phyloP scores from a whole-genome alignment of 2,888 invertebrate species.

The Conchocele bisecta region DNA sequence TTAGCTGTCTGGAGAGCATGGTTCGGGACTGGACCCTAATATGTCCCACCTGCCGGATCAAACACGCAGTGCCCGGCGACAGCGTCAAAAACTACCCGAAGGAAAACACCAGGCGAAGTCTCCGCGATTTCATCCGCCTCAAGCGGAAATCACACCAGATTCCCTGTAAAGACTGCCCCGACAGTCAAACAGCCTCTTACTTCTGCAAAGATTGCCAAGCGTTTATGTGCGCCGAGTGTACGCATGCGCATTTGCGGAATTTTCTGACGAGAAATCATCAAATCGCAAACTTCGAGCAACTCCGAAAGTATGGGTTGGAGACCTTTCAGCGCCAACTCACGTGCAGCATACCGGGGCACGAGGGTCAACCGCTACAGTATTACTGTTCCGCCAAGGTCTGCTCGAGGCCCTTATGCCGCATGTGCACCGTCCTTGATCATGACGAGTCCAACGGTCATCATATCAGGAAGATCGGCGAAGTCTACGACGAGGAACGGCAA shows the following conservation, averaged over 20 bases:
- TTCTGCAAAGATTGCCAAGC: constrained; percentile 65
- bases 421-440: constrained; percentile 61
- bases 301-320: constrained; percentile 61
- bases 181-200: constrained; percentile 51
- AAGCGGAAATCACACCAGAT: constrained; percentile 61
- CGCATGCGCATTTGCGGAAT: constrained; percentile 64
- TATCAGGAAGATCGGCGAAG: constrained; percentile 52
- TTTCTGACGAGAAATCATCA: constrained; percentile 63
- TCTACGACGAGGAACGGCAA: constrained; percentile 58
- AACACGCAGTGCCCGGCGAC: constrained; percentile 57
- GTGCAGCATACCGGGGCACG: constrained; percentile 57
- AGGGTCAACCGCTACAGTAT: constrained; percentile 55
- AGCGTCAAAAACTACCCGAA: constrained; percentile 58
- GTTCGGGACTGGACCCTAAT: constrained; percentile 60
- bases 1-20: constrained; percentile 59
- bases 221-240: constrained; percentile 64
- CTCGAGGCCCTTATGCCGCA: constrained; percentile 57
- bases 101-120: constrained; percentile 57
- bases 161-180: constrained; percentile 61
- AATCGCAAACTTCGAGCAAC: constrained; percentile 60
- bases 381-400: constrained; percentile 59
- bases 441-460: constrained; percentile 57
- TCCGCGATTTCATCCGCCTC: constrained; percentile 61
- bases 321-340: constrained; percentile 59
- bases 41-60: constrained; percentile 61